phyloP scores from a whole-genome alignment of 2,888 invertebrate genomes.

The Pterobdella sp. region DNA sequence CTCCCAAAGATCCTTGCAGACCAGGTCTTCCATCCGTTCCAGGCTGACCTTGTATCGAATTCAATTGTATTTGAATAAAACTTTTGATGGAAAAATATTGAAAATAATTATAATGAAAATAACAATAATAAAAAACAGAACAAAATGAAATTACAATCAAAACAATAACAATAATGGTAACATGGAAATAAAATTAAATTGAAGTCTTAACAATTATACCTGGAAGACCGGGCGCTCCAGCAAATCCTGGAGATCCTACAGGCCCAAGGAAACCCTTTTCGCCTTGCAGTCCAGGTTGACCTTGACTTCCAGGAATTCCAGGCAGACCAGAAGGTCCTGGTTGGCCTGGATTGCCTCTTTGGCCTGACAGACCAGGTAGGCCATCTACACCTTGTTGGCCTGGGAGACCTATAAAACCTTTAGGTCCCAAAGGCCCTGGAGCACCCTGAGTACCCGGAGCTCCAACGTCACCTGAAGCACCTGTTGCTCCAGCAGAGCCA shows the following conservation, averaged over 20 bases:
- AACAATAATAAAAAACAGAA: not conserved
- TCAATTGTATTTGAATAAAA: not conserved
- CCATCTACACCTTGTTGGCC: constrained; percentile 39
- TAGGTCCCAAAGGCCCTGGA: constrained; percentile 57
- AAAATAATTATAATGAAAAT: not conserved
- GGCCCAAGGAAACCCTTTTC: constrained; percentile 9
- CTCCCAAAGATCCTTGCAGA: constrained; percentile 34
- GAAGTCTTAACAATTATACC: constrained; percentile 21
- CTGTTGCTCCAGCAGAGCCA: constrained; percentile 32
- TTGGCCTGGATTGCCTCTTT: constrained; percentile 19
- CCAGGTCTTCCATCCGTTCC: constrained; percentile 32
- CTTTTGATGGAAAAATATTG: not conserved
- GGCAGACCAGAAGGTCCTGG: constrained; percentile 21
- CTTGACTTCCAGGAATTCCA: not conserved
- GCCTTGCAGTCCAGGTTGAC: not conserved
- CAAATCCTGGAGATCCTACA: constrained; percentile 30
- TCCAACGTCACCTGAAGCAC: constrained; percentile 29
- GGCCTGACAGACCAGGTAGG: constrained; percentile 20
- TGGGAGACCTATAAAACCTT: constrained; percentile 57
- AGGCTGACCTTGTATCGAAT: not conserved
- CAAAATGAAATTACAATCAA: not conserved
- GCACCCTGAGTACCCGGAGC: constrained; percentile 15
- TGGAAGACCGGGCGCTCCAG: constrained; percentile 27
- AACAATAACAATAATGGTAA: not conserved
- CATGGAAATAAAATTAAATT: not conserved